Conservation (phyloP, 2,113 vertebrate species). For the Octodon degus region DNA sequence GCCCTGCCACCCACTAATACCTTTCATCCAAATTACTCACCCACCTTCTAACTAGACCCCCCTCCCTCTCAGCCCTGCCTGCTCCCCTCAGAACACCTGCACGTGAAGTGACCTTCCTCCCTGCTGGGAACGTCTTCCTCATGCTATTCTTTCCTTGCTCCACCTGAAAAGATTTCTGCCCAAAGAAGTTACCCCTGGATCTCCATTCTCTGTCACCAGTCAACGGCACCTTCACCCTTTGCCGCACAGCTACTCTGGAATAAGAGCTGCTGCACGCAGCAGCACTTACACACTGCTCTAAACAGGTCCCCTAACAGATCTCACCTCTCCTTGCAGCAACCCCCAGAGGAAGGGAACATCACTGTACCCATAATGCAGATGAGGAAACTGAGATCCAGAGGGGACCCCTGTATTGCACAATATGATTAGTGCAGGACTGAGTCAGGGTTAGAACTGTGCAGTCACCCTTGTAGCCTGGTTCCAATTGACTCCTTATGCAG, state of each 20-base stretch:
- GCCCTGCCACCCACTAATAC: neutral
- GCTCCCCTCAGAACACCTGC: neutral
- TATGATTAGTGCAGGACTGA: accelerated
- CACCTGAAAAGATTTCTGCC: neutral
- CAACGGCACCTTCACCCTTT: neutral
- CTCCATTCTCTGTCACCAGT: neutral
- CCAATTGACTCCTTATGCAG: neutral
- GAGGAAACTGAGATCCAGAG: neutral
- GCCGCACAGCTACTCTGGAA: neutral
- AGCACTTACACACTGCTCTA: neutral
- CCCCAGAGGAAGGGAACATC: neutral
- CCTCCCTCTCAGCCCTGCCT: neutral
- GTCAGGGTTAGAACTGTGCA: neutral
- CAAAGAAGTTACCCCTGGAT: neutral
- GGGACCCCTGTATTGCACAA: too few relatives aligned
- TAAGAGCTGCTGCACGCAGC: neutral
- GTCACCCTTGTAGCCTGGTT: neutral
- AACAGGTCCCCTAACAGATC: neutral
- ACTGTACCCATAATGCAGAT: neutral
- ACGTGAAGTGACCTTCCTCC: neutral
- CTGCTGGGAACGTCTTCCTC: neutral
- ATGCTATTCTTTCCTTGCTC: neutral
- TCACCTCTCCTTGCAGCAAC: neutral
- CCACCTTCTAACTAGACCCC: neutral
- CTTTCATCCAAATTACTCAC: neutral